Percentiles rank a stretch among this genome's conserved stretches.
These are phyloP conservation scores for Lepus townsendii DNA, from an alignment of 2,797 vertebrate genomes.

Conservation along the genomic window DNA sequence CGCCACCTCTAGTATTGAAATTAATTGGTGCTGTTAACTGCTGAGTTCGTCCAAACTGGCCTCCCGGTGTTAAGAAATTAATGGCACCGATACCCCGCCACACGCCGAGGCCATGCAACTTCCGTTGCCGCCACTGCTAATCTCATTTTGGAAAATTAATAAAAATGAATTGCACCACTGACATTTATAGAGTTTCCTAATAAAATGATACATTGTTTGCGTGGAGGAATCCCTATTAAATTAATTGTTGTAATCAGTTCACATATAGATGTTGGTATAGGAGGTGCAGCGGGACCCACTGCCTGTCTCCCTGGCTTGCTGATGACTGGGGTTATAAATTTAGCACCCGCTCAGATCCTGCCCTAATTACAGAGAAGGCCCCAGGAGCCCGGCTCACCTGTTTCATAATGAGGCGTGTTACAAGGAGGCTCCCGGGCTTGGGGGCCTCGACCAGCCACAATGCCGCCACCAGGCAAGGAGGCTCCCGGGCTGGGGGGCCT, in stretches of 20 bases:
- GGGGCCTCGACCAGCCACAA: background rate
- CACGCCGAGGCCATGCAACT: conserved; percentile 78
- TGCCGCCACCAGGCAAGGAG: background rate
- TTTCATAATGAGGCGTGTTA: conserved; percentile 29
- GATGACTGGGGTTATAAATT: conserved; percentile 64
- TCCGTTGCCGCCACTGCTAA: conserved; percentile 82
- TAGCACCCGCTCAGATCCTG: conserved; percentile 32
- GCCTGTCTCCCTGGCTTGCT: background rate
- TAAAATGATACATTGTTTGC: conserved; percentile 85
- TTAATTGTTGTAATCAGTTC: conserved; percentile 78
- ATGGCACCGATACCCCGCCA: conserved; percentile 85
- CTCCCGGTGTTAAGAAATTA: conserved; percentile 86
- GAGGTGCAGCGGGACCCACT: background rate
- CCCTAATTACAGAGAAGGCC: conserved; percentile 75
- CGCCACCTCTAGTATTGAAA: conserved; percentile 81
- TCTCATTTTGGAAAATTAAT: conserved; percentile 90
- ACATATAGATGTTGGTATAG: conserved; percentile 2
- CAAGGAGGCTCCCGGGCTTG: background rate
- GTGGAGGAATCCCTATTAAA: conserved; percentile 82
- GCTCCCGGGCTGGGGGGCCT: background rate
- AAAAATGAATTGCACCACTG: conserved; percentile 86
- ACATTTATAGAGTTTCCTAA: conserved; percentile 85
- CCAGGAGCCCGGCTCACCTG: background rate
- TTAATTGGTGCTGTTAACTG: conserved; percentile 88
- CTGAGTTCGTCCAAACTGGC: conserved; percentile 86